phyloP scores from a whole-genome alignment of 2,797 vertebrate genomes.

The Staurois parvus region DNA sequence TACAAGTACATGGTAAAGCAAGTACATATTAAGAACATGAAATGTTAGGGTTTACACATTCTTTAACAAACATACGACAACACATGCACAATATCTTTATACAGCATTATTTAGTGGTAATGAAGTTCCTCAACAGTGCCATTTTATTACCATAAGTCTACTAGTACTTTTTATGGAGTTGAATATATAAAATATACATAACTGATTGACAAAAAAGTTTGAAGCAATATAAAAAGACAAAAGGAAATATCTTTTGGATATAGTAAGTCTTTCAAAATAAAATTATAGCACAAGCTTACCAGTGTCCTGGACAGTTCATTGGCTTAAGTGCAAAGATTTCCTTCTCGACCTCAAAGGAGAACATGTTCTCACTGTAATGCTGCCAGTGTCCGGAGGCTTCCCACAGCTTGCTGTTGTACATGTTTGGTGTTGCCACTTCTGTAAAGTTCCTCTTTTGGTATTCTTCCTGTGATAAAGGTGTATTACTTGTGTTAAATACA shows the following conservation, averaged over 20 bases:
- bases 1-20: too few relatives aligned
- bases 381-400: conserved; percentile 95
- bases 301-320: conserved; percentile 97
- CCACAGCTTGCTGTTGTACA: conserved; percentile 95
- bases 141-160: too few relatives aligned
- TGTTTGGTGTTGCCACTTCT: conserved; percentile 91
- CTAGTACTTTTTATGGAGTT: too few relatives aligned
- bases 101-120: too few relatives aligned
- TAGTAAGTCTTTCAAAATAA: not conserved
- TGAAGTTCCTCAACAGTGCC: too few relatives aligned
- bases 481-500: not conserved
- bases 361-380: conserved; percentile 94
- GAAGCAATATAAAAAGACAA: too few relatives aligned
- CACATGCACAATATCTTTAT: not conserved
- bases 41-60: too few relatives aligned
- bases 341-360: conserved; percentile 91
- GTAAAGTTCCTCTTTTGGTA: conserved; percentile 87
- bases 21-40: too few relatives aligned
- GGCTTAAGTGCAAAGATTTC: conserved; percentile 94
- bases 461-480: conserved; percentile 80
- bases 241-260: not conserved
- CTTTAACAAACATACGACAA: too few relatives aligned
- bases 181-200: too few relatives aligned
- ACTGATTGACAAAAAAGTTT: too few relatives aligned
- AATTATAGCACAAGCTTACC: conserved; percentile 75